Evolutionary conservation across 2,113 vertebrate species (phyloP), one percentile per base, ranked within the genome.

Genomic region (Empidonax traillii): DNA sequence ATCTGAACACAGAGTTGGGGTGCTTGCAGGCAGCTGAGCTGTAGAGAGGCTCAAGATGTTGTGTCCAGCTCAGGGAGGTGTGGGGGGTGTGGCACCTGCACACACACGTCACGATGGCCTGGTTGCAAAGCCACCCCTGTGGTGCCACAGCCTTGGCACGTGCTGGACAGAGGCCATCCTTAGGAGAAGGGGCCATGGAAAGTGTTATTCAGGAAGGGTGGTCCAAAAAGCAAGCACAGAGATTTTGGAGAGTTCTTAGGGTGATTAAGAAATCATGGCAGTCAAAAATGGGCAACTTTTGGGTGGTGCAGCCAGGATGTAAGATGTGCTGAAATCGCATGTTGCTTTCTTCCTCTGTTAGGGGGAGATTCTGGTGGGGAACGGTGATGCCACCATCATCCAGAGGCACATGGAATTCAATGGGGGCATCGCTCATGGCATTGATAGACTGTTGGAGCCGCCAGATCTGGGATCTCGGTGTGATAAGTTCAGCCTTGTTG

Each of bases 401-500:
- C 98, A 99, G 71, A 98, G 99, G 47, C 95, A 98, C 96, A 92
- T 99, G 97, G 75, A 85, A 65, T 99, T 99, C 94, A 77, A 90
- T 17, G 98, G 97, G 23, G 99, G 99, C 49, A 33, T 99, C 61
- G 99, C 99, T 28, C 97, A 98, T 21, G 99, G 99, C 86, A 99
- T 99, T 3, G 97, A 99, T 55, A 98, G 98, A 51, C 93, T 99
- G 30, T 75, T 99, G 96, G 99, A 99, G 94, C 99, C 99, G 3
- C 98, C 98, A 0, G 98, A 98, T 49, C 97, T 99, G 68, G 99
- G 99, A 46, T 98, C 99, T 17, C 98, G 98, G 67, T 99, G 99
- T 80, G 99, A 99, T 75, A 91, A 63, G 44, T 83, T 98, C 39
- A 85, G 90, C 88, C 96, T 96, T n/a, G 89, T 24, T 79, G 87